Evolutionary conservation across 2,113 vertebrate genomes (phyloP), one percentile per base, ranked within the genome.

Genomic region (Ammodytes dubius): DNA sequence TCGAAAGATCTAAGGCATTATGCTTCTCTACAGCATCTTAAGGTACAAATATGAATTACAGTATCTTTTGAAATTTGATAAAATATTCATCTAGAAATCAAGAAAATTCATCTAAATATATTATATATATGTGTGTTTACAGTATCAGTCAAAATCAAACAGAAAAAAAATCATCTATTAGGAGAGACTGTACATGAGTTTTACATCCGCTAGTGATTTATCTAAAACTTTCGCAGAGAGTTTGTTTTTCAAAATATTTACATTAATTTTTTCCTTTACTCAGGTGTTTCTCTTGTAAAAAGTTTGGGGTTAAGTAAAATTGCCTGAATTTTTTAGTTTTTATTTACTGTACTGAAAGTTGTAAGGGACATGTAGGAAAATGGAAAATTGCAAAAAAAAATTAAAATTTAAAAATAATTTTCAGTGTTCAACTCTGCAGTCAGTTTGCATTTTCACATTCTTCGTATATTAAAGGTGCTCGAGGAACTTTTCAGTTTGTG

Each of bases 1-100:
- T 96, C 96, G 27, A 27, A 96, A 96, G 93, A 96, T 96, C 97
- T 97, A 98, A 98, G 97, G 97, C 97, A 97, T 96, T 96, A 96
- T 96, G 96, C 96, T 97, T 97, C 91, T 95, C 49, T 95, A 95
- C 95, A 97, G 96, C 97, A 96, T 97, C 96, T 96, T 96, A 96
- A 98, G 96, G 96, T 98, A 96, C 95, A 96, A 96, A 96, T 96
- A 97, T 94, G 93, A 96, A 96, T 95, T 70, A 77, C 69, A 88
- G 77, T 95, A 96, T 95, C 27, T 97, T 96, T 96, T 96, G 95
- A 96, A 97, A 96, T 95, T 27, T 94, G 93, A 86, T 86, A 90
- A 92, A 92, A 81, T 74, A 59, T 75, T 53, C 17, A 94, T 95
- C 95, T 94, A 81, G 81, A 76, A 87, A 82, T 81, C 70, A 77